Evolutionary conservation across 2,888 invertebrate genomes (phyloP).

Genomic region (Tinea trinotella): DNA sequence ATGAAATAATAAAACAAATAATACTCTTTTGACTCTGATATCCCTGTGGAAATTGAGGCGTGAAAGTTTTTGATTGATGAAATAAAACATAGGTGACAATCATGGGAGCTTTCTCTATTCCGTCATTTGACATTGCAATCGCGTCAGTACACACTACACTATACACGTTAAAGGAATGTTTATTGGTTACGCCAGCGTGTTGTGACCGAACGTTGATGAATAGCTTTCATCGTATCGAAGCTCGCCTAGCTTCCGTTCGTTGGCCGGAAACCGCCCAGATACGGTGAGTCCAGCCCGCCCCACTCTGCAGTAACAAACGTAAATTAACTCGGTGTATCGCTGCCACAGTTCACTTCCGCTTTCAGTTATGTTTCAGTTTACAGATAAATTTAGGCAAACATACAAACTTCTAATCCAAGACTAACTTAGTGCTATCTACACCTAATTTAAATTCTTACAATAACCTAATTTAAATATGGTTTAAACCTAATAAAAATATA

Average conservation of each 20-base stretch:
- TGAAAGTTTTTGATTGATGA: too few relatives aligned
- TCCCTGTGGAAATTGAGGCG: too few relatives aligned
- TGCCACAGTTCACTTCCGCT: conserved; percentile 20
- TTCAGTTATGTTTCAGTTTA: conserved; percentile 10
- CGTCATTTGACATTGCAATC: conserved; percentile 18
- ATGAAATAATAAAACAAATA: too few relatives aligned
- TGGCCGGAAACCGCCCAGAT: conserved; percentile 50
- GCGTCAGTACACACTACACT: conserved; percentile 10
- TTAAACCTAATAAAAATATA: background rate
- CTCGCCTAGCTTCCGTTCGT: conserved; percentile 33
- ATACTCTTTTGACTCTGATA: too few relatives aligned
- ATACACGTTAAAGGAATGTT: conserved; percentile 26
- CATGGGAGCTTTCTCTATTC: background rate
- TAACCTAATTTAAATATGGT: background rate
- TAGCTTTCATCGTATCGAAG: conserved; percentile 46
- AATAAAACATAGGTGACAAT: too few relatives aligned
- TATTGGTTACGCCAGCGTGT: conserved; percentile 42
- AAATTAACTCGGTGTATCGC: conserved; percentile 21
- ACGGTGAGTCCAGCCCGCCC: conserved; percentile 28
- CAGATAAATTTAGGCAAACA: background rate
- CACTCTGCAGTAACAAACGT: conserved; percentile 16
- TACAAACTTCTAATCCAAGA: background rate
- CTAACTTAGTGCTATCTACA: too few relatives aligned
- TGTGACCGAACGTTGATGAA: conserved; percentile 57
- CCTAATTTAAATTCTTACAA: background rate